Evolutionary conservation across 2,113 vertebrate genomes (phyloP).

Genomic region (Crocuta crocuta): DNA sequence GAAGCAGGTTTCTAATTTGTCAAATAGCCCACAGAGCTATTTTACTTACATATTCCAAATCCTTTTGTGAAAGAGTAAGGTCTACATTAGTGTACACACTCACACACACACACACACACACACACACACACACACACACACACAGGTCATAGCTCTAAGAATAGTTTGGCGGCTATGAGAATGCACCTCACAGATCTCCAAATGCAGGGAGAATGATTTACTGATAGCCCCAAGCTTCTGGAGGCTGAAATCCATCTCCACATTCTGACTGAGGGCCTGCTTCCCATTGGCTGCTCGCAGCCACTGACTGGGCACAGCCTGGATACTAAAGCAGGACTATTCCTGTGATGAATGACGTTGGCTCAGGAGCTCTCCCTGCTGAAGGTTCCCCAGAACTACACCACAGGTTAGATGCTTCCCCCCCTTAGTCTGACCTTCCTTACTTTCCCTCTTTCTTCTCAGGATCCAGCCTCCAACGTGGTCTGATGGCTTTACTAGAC

Average conservation of each 20-base stretch:
- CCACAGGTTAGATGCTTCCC: rapidly evolving
- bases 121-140: not conserved
- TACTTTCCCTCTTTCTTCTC: not conserved
- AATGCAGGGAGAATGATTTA: not conserved
- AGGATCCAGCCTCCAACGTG: not conserved
- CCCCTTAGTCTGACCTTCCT: too few species aligned
- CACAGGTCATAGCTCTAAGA: not conserved
- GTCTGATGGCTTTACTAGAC: not conserved
- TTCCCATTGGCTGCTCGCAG: not conserved
- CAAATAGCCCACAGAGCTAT: not conserved
- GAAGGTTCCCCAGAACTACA: not conserved
- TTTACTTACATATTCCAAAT: not conserved
- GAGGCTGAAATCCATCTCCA: not conserved
- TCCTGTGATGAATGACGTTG: not conserved
- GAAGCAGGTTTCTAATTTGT: not conserved
- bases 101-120: not conserved
- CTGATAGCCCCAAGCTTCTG: not conserved
- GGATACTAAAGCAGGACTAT: not conserved
- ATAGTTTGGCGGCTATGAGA: not conserved
- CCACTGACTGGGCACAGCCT: not conserved
- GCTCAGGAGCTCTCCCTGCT: not conserved
- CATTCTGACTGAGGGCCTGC: not conserved
- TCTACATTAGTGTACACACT: not conserved
- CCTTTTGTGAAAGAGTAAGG: not conserved
- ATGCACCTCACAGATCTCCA: not conserved